phyloP scores from a whole-genome alignment of 2,113 vertebrate genomes.

The Python bivittatus region DNA sequence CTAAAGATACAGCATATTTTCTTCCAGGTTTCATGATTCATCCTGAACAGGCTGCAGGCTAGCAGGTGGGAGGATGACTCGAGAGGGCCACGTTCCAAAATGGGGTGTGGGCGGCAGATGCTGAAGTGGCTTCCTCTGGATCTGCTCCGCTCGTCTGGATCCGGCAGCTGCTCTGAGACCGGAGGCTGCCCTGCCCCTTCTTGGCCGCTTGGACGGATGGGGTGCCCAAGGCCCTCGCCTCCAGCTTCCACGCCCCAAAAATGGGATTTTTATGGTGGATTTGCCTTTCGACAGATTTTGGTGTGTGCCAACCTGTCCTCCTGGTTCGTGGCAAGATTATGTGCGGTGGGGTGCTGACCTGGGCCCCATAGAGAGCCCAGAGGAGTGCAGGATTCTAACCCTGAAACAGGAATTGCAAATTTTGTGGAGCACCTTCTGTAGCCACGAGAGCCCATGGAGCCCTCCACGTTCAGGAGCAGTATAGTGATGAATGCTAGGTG shows the following conservation, averaged over 20 bases:
- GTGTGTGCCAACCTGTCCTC: neutral
- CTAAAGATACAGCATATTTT: neutral
- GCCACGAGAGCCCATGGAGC: neutral
- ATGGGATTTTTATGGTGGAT: neutral
- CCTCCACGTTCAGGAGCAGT: neutral
- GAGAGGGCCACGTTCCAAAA: neutral
- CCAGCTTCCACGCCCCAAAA: neutral
- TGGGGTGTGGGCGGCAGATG: neutral
- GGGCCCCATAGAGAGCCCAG: neutral
- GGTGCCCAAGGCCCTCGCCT: too few species aligned
- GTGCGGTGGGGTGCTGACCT: neutral
- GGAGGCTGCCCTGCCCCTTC: neutral
- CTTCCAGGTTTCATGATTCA: neutral
- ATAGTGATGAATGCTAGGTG: neutral
- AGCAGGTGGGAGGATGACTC: neutral
- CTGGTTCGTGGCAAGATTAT: neutral
- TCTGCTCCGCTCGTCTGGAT: neutral
- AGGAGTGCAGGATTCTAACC: neutral
- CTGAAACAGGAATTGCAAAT: neutral
- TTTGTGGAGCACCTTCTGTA: neutral
- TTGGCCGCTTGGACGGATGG: too few species aligned
- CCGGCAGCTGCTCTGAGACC: neutral
- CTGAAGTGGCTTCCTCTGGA: neutral
- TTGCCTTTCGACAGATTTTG: neutral
- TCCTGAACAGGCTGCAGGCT: neutral